A percentile compares a stretch with the other conserved stretches of the same genome.
These are phyloP conservation scores for Choristoneura fumiferana DNA, from an alignment of 1,140 invertebrate genomes.

Conservation along the genomic window DNA sequence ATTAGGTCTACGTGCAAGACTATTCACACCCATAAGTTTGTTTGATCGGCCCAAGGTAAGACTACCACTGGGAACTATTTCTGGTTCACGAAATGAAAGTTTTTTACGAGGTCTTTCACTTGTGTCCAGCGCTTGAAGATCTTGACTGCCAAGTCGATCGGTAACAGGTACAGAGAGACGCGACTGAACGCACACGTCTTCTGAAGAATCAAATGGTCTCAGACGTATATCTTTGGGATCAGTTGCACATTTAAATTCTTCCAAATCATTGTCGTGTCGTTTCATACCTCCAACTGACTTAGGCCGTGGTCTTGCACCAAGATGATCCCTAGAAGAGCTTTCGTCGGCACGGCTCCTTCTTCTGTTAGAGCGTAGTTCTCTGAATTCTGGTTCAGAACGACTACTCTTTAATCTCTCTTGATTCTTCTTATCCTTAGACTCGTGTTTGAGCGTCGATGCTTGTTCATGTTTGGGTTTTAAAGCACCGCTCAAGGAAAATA, in stretches of 20 bases:
- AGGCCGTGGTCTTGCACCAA: conserved; percentile 43
- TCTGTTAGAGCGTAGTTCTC: conserved; percentile 49
- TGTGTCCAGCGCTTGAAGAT: conserved; percentile 63
- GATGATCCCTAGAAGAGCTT: conserved; percentile 35
- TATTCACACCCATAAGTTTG: conserved; percentile 69
- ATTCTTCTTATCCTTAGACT: conserved; percentile 48
- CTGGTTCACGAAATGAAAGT: conserved; percentile 90
- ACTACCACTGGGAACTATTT: conserved; percentile 79
- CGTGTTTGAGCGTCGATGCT: conserved; percentile 41
- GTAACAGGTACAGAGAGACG: conserved; percentile 65
- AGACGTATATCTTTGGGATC: conserved; percentile 45
- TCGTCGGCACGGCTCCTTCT: conserved; percentile 60
- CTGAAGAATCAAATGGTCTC: conserved; percentile 52
- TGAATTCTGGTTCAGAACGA: conserved; percentile 66
- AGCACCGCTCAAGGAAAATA: conserved; percentile 57
- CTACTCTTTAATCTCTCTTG: conserved; percentile 51
- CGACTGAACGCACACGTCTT: conserved; percentile 66
- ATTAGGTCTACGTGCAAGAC: conserved; percentile 54
- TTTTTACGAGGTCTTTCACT: conserved; percentile 88
- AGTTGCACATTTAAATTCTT: conserved; percentile 40
- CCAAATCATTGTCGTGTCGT: conserved; percentile 50
- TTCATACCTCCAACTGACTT: conserved; percentile 56
- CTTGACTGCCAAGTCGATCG: conserved; percentile 57
- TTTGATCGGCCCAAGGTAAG: conserved; percentile 52
- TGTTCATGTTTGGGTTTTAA: conserved; percentile 58